Conservation (phyloP, 2,797 vertebrate species). For the Rhinophrynus dorsalis region DNA sequence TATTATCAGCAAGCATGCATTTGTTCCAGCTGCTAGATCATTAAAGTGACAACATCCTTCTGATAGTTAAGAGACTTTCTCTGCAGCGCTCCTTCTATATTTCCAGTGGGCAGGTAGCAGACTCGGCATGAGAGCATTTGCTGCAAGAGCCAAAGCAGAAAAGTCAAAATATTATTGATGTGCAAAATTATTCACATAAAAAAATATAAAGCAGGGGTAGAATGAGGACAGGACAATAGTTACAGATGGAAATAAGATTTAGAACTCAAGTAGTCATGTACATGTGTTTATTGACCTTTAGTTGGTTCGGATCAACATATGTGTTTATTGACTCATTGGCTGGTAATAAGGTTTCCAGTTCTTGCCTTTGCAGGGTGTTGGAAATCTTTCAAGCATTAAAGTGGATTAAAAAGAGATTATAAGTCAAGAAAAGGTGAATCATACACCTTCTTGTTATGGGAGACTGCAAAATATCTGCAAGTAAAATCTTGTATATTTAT, state of each 20-base stretch:
- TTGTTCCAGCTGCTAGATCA: conserved; percentile 65
- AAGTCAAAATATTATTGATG: conserved; percentile 32
- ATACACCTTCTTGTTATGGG: too few relatives aligned
- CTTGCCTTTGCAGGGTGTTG: too few relatives aligned
- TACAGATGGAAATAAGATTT: conserved; percentile 24
- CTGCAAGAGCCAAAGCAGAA: not conserved
- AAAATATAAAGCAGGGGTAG: conserved; percentile 14
- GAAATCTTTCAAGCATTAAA: too few relatives aligned
- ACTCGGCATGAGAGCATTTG: conserved; percentile 1
- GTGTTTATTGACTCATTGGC: too few relatives aligned
- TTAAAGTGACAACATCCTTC: conserved; percentile 55
- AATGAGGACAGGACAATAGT: conserved; percentile 24
- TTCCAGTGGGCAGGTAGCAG: conserved; percentile 1
- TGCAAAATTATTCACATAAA: not conserved
- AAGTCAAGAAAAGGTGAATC: too few relatives aligned
- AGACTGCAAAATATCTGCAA: too few relatives aligned
- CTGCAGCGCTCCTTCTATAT: not conserved
- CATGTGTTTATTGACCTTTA: conserved; percentile 21
- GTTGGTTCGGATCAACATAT: too few relatives aligned
- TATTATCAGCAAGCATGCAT: conserved; percentile 61
- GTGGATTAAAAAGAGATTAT: too few relatives aligned
- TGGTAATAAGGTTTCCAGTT: too few relatives aligned
- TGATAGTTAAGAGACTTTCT: not conserved
- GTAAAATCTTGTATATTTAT: too few relatives aligned
- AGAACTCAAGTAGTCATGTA: conserved; percentile 28